A percentile compares a stretch with the other conserved stretches of the same genome.
phyloP scores from a whole-genome alignment of 2,888 invertebrate species.

The Ctena decussata region DNA sequence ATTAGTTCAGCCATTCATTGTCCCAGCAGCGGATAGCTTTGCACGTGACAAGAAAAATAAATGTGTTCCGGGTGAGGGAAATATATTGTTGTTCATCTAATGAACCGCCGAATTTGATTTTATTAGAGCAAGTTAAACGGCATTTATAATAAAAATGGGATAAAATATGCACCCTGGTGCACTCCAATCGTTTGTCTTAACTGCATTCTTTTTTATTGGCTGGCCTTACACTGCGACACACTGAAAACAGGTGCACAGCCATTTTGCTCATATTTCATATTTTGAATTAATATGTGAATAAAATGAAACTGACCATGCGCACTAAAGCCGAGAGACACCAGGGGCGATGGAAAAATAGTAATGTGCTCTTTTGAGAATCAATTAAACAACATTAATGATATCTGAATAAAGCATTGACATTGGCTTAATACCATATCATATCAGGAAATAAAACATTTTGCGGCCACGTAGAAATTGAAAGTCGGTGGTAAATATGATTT shows the following conservation, averaged over 20 bases:
- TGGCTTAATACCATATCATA: too few relatives aligned
- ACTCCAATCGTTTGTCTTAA: background rate
- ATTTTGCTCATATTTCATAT: constrained; percentile 53
- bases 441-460: too few relatives aligned
- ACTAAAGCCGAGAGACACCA: background rate
- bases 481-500: too few relatives aligned
- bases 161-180: constrained; percentile 15
- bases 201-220: background rate
- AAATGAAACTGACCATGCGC: background rate
- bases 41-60: constrained; percentile 54
- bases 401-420: background rate
- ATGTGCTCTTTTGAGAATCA: background rate
- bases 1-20: constrained; percentile 45
- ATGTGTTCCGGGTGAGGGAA: background rate
- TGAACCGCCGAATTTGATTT: constrained; percentile 3
- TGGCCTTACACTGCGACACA: background rate
- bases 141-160: background rate
- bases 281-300: background rate
- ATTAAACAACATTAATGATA: background rate
- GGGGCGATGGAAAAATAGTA: background rate
- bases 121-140: constrained; percentile 5
- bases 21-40: constrained; percentile 38
- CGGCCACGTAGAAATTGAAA: too few relatives aligned
- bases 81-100: constrained; percentile 8
- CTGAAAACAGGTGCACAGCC: constrained; percentile 47